phyloP scores from a whole-genome alignment of 2,113 vertebrate species.

The Sturnus vulgaris region DNA sequence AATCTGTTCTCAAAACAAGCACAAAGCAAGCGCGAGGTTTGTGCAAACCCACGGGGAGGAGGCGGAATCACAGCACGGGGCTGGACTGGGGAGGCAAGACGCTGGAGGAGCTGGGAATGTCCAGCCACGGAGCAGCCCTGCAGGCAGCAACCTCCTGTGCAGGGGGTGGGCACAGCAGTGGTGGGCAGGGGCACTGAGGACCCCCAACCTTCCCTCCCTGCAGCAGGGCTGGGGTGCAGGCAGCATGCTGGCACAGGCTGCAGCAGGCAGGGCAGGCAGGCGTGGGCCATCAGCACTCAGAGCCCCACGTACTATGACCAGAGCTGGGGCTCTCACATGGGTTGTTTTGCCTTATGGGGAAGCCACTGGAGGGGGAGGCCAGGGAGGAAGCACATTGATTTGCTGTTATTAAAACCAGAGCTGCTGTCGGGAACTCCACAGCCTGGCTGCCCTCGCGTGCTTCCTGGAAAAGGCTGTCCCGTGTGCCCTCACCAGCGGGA shows the following conservation, averaged over 20 bases:
- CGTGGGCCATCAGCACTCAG: fast-evolving
- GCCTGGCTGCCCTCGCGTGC: slow-evolving; percentile 1
- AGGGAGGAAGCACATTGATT: slow-evolving; percentile 24
- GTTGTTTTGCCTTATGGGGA: background rate
- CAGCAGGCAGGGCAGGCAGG: background rate
- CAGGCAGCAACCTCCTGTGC: background rate
- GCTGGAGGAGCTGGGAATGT: background rate
- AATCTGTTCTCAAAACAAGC: slow-evolving; percentile 70
- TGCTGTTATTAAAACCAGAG: slow-evolving; percentile 67
- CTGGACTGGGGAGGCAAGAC: background rate
- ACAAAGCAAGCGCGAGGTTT: slow-evolving; percentile 45
- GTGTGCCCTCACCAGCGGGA: background rate
- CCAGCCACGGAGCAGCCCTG: background rate
- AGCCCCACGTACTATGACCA: fast-evolving
- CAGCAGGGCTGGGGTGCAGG: background rate
- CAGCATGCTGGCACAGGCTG: fast-evolving
- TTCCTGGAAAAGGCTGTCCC: slow-evolving; percentile 51
- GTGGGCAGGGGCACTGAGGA: background rate
- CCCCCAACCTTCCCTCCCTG: background rate
- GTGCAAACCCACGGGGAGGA: slow-evolving; percentile 49
- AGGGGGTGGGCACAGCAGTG: background rate
- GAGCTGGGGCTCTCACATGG: background rate
- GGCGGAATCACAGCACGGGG: background rate
- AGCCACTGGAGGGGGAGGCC: background rate
- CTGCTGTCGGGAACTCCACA: slow-evolving; percentile 56